Conservation (phyloP, 2,113 vertebrate genomes). For the Egretta garzetta region DNA sequence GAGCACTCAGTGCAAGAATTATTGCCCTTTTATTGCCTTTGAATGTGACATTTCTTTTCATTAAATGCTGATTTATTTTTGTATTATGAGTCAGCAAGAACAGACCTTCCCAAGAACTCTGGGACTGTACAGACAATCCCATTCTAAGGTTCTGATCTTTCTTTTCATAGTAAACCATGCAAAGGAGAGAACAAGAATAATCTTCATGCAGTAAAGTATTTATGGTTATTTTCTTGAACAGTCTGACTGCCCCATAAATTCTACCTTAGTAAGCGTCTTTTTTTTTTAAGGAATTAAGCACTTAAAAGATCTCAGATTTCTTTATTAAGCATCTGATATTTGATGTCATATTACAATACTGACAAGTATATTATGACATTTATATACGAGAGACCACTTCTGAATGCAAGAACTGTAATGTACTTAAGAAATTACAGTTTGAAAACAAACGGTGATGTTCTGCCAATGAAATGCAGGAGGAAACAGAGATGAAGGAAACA, state of each 20-base stretch:
- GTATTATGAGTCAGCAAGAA: background rate
- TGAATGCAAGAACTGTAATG: background rate
- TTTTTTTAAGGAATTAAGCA: background rate
- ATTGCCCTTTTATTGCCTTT: background rate
- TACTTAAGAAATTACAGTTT: background rate
- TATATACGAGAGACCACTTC: background rate
- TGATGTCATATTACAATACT: background rate
- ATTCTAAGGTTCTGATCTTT: background rate
- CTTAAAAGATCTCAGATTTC: background rate
- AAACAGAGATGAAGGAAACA: background rate
- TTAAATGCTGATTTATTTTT: background rate
- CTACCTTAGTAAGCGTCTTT: background rate
- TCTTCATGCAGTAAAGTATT: background rate
- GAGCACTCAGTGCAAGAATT: background rate
- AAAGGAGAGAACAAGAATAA: background rate
- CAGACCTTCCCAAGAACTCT: background rate
- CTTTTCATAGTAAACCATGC: background rate
- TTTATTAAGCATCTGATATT: background rate
- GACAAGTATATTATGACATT: background rate
- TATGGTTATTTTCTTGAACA: background rate
- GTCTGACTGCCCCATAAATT: background rate
- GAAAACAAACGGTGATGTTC: background rate
- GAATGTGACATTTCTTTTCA: background rate
- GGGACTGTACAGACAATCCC: background rate
- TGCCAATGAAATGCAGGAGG: background rate